Evolutionary conservation across 1,140 invertebrate genomes (phyloP).

Genomic region (Lasaia peninsularis): DNA sequence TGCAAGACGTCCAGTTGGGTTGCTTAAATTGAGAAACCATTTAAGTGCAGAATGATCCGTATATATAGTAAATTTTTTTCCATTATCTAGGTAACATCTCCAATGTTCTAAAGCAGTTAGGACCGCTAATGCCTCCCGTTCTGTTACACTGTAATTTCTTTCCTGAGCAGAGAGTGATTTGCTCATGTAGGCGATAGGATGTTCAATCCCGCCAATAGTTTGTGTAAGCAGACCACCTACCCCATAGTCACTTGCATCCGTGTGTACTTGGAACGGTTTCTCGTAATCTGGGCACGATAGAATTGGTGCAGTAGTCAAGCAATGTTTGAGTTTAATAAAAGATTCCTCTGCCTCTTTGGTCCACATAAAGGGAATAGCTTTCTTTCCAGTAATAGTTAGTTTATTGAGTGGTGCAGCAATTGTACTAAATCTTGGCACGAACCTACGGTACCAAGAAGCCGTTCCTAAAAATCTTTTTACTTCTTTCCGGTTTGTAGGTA

Average conservation of each 20-base stretch:
- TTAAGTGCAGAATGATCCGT: constrained; percentile 36
- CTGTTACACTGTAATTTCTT: constrained; percentile 33
- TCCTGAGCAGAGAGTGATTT: constrained; percentile 22
- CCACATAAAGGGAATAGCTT: background rate
- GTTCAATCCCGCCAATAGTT: constrained; percentile 26
- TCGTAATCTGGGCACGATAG: constrained; percentile 29
- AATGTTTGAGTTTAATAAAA: background rate
- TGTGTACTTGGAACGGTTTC: constrained; percentile 30
- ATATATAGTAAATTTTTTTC: constrained; percentile 28
- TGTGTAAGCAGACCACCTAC: constrained; percentile 29
- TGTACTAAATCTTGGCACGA: constrained; percentile 35
- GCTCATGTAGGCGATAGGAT: constrained; percentile 35
- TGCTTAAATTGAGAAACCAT: constrained; percentile 49
- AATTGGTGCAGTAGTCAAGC: constrained; percentile 24
- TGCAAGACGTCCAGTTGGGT: constrained; percentile 34
- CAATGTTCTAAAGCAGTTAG: constrained; percentile 5
- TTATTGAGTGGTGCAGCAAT: constrained; percentile 13
- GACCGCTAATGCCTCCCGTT: constrained; percentile 30
- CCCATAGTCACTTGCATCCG: constrained; percentile 30
- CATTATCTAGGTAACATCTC: constrained; percentile 34
- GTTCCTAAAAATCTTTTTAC: constrained; percentile 41
- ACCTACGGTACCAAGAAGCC: constrained; percentile 63
- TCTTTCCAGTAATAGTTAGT: constrained; percentile 12
- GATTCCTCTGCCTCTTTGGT: too few species aligned
- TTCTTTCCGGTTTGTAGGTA: constrained; percentile 17